Base-by-base conservation (phyloP, 2,797 vertebrate species). In the Enteromius fasciolatus region DNA sequence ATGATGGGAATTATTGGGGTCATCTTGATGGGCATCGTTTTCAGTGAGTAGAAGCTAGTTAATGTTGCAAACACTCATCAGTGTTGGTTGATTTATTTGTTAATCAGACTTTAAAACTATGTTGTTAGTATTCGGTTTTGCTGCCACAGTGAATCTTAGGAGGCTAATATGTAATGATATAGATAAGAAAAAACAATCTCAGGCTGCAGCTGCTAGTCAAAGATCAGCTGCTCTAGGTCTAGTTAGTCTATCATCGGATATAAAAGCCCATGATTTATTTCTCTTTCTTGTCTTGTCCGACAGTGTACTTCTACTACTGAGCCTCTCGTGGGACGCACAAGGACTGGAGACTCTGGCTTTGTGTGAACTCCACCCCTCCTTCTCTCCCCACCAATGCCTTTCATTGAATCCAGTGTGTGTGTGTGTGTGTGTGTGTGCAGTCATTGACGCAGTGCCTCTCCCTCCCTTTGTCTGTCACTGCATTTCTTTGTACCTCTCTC, bases 1-100 rank as follows among this genome's bases (percentile, higher is more conserved):
- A 97, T 98, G 74, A 95, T 98, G 96, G 96, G 94, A 44, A 89
- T 96, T 11, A 93, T 98, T 82, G 94, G 96, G 48, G 90, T 96
- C 79, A 94, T 97, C 90, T 93, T 96, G 90, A 92, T 97, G 75
- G 95, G 94, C 79, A 94, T 96, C 85, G 91, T 97, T 90, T 95
- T 94, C 94, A 93, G 96, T 98, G 91, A 98, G 97, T 97, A 88
- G 52, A 70, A 33, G 77, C 36, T 33, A 1, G 20, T 68, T 17
- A 2, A 20, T 36, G 25, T 28, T 46, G 79, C 33, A 44, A 46
- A 59, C 52, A 11, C 33, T 25, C 25, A 31, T 33, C 20, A 15
- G 3, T 66, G n/a, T 61, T 23, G 6, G 18, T 36, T 74, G 31
- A 74, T 23, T 74, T 39, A 57, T 1, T n/a, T 36, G 48, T 36